These are phyloP conservation scores for Vulpes lagopus DNA, from an alignment of 2,113 vertebrate species.

Conservation along the genomic window DNA sequence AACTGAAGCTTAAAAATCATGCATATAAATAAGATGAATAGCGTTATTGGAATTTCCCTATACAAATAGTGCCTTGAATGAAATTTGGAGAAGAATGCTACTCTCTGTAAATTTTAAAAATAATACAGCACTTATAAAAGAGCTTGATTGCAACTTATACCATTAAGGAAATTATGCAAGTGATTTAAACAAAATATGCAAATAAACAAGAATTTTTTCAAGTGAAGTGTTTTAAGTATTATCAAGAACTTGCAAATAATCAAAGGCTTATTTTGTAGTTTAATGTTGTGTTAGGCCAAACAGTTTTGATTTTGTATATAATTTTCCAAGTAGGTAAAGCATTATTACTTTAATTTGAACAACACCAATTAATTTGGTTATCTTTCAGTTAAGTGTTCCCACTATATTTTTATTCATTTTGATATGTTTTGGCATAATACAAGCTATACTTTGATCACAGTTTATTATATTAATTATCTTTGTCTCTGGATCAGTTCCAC, in stretches of 20 bases:
- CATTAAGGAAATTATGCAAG: background rate
- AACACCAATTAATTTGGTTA: conserved; percentile 17
- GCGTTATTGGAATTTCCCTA: background rate
- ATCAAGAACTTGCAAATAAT: background rate
- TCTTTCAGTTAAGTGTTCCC: background rate
- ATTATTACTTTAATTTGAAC: conserved; percentile 33
- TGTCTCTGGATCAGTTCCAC: background rate
- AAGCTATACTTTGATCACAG: background rate
- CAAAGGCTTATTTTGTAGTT: conserved; percentile 27
- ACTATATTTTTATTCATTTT: background rate
- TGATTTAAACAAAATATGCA: conserved; percentile 37
- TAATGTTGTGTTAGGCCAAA: conserved; percentile 7
- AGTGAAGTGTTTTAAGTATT: background rate
- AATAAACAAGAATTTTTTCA: conserved; percentile 10
- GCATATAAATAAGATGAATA: background rate
- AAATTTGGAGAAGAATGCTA: conserved; percentile 13
- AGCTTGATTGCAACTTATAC: background rate
- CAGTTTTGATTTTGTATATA: background rate
- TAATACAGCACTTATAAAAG: background rate
- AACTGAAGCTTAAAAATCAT: background rate
- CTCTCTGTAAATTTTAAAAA: conserved; percentile 19
- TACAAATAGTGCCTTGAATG: background rate
- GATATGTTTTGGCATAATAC: background rate
- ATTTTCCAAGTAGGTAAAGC: background rate
- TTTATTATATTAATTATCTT: background rate